Conservation (phyloP, 2,113 vertebrate genomes). For the Sinocyclocheilus maitianheensis region DNA sequence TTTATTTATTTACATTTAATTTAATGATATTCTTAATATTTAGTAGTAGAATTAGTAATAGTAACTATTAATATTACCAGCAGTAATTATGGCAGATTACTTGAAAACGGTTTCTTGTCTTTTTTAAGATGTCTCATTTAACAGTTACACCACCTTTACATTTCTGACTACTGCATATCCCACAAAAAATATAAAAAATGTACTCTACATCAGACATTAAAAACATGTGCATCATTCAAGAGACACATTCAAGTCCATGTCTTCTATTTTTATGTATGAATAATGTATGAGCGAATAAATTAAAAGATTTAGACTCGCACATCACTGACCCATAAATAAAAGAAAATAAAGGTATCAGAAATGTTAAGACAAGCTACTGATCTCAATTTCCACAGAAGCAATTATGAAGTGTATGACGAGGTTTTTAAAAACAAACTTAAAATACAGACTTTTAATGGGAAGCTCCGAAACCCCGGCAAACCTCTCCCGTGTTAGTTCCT, state of each 20-base stretch:
- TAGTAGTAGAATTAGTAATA: background rate
- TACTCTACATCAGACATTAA: background rate
- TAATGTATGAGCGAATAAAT: constrained; percentile 9
- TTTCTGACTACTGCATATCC: no score
- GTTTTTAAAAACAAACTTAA: constrained; percentile 18
- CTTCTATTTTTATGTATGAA: background rate
- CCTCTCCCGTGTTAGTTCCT: constrained; percentile 2
- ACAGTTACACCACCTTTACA: background rate
- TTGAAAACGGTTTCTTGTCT: background rate
- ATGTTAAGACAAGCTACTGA: background rate
- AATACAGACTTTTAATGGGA: constrained; percentile 17
- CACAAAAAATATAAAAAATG: background rate
- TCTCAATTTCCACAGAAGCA: background rate
- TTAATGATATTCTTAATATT: background rate
- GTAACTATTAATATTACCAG: no score
- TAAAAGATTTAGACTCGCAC: background rate
- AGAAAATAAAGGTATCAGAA: background rate
- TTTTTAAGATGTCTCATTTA: background rate
- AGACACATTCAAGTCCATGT: background rate
- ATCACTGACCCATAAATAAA: background rate
- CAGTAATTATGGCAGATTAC: no score
- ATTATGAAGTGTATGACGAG: background rate
- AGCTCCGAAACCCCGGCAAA: constrained; percentile 1
- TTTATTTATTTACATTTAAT: background rate
- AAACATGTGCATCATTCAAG: background rate